phyloP scores from a whole-genome alignment of 2,113 vertebrate species.

The Apteryx owenii region DNA sequence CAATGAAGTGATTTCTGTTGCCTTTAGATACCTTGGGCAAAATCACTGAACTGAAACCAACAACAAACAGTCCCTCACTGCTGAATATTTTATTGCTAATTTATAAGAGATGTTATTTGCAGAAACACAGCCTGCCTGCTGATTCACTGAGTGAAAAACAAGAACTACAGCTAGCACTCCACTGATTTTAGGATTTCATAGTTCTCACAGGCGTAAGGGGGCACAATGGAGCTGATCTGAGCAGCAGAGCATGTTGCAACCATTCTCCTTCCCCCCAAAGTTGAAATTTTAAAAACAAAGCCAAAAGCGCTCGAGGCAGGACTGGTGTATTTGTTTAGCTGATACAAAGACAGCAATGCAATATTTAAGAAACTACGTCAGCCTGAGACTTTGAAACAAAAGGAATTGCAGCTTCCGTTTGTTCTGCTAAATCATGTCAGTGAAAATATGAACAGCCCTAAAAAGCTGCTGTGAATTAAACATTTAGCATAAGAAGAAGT shows the following conservation, averaged over 20 bases:
- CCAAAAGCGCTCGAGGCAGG: not conserved
- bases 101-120: not conserved
- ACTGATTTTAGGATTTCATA: not conserved
- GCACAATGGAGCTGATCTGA: not conserved
- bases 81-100: not conserved
- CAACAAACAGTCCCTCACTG: not conserved
- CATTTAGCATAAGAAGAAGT: not conserved
- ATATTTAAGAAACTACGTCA: not conserved
- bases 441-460: not conserved
- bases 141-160: not conserved
- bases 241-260: not conserved
- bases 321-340: not conserved
- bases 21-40: not conserved
- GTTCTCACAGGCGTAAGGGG: not conserved
- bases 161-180: not conserved
- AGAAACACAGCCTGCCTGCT: not conserved
- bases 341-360: not conserved
- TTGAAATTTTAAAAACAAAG: not conserved
- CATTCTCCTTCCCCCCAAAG: not conserved
- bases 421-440: not conserved
- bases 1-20: not conserved
- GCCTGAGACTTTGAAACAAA: not conserved
- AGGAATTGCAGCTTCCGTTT: not conserved
- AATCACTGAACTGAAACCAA: not conserved
- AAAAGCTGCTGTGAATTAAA: not conserved